These are phyloP conservation scores for Nemapogon koenigi DNA, from an alignment of 2,888 invertebrate species.

Conservation along the genomic window DNA sequence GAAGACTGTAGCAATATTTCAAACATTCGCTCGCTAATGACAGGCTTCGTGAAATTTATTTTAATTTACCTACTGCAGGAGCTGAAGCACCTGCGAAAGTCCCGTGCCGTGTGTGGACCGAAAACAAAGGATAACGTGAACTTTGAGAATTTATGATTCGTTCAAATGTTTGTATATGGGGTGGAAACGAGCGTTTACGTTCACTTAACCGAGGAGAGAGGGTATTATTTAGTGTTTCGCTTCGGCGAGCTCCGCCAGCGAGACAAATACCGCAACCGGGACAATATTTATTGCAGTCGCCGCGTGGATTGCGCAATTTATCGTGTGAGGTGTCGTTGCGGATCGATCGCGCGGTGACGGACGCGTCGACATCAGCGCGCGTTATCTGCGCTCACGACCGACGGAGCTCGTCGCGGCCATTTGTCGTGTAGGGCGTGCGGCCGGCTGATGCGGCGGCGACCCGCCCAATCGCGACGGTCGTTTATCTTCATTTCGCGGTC, in stretches of 20 bases:
- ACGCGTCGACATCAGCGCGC: slow-evolving; percentile 54
- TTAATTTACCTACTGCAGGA: no score
- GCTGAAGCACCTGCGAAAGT: no score
- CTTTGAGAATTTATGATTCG: slow-evolving; percentile 60
- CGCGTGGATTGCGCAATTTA: slow-evolving; percentile 63
- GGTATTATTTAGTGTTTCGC: slow-evolving; percentile 65
- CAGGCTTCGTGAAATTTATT: no score
- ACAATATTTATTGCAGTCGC: slow-evolving; percentile 61
- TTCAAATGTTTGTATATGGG: slow-evolving; percentile 64
- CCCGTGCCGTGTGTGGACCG: no score
- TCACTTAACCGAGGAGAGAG: slow-evolving; percentile 65
- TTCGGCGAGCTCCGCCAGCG: slow-evolving; percentile 60
- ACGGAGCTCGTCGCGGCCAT: slow-evolving; percentile 52
- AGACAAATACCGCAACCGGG: slow-evolving; percentile 57
- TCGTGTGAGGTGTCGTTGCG: slow-evolving; percentile 56
- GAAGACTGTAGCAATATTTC: no score
- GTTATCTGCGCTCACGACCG: slow-evolving; percentile 59
- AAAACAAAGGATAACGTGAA: slow-evolving; percentile 24
- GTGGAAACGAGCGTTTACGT: slow-evolving; percentile 65
- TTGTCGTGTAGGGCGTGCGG: slow-evolving; percentile 25
- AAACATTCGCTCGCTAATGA: no score
- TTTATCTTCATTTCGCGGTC: slow-evolving; percentile 74
- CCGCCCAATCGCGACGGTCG: slow-evolving; percentile 69
- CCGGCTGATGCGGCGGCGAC: slow-evolving; percentile 29
- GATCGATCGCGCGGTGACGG: slow-evolving; percentile 57